Conservation (phyloP, 2,113 vertebrate genomes). For the Serinus canaria region DNA sequence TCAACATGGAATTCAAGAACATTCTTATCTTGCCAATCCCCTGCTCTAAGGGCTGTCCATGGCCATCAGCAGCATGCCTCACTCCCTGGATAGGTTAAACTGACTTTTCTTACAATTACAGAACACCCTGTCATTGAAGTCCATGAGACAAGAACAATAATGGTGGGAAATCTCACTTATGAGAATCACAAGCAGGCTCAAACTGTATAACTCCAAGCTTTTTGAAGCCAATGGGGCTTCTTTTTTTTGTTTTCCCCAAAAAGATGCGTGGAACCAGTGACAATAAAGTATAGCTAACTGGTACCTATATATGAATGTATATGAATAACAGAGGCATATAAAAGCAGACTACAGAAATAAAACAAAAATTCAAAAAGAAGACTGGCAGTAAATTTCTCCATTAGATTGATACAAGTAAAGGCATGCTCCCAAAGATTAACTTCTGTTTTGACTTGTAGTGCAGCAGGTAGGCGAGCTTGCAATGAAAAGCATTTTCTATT, state of each 20-base stretch:
- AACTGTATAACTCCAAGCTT: background rate
- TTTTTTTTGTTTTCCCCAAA: background rate
- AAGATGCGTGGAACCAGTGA: background rate
- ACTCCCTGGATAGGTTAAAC: background rate
- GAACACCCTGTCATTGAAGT: background rate
- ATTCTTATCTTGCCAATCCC: background rate
- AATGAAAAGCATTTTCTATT: background rate
- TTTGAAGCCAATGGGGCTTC: background rate
- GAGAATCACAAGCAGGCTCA: background rate
- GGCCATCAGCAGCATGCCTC: background rate
- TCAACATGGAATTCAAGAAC: background rate
- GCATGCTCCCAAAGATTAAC: background rate
- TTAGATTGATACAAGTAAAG: background rate
- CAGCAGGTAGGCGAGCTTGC: background rate
- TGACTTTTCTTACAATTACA: background rate
- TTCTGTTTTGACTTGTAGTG: background rate
- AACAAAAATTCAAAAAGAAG: background rate
- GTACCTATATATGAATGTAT: background rate
- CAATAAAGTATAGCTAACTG: background rate
- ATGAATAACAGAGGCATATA: background rate
- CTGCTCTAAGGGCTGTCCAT: background rate
- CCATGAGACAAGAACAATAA: background rate
- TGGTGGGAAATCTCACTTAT: background rate
- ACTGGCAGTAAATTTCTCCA: background rate
- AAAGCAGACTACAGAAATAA: background rate